Percentiles rank a stretch among this genome's conserved stretches.
phyloP scores from a whole-genome alignment of 2,113 vertebrate species.

The Syrrhaptes paradoxus region DNA sequence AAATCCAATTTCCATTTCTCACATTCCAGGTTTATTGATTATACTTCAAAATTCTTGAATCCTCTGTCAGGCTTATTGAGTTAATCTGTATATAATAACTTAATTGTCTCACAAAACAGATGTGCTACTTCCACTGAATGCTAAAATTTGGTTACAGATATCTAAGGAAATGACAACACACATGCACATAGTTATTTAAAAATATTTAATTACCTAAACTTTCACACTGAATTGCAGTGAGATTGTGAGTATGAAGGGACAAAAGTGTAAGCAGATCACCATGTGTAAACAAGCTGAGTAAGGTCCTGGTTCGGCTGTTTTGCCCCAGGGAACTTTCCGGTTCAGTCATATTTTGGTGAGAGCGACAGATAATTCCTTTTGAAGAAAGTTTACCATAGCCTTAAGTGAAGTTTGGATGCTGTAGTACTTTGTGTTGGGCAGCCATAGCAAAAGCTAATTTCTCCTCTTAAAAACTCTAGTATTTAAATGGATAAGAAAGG shows the following conservation, averaged over 20 bases:
- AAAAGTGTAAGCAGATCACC: not conserved
- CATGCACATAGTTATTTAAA: constrained; percentile 16
- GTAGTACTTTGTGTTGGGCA: not conserved
- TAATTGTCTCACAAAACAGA: constrained; percentile 77
- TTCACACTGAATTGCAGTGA: not conserved
- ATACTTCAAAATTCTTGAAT: constrained; percentile 58
- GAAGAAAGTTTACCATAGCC: not conserved
- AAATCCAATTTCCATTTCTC: constrained; percentile 68
- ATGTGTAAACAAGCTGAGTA: fast-evolving
- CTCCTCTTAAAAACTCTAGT: not conserved
- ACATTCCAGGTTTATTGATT: constrained; percentile 74
- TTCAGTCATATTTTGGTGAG: not conserved
- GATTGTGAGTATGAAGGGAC: not conserved
- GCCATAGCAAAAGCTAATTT: not conserved
- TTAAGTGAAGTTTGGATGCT: not conserved
- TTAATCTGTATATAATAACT: constrained; percentile 73
- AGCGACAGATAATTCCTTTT: not conserved
- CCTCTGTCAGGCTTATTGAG: constrained; percentile 62
- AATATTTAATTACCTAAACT: constrained; percentile 7
- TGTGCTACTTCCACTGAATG: constrained; percentile 63
- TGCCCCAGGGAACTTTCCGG: not conserved
- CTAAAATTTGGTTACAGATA: constrained; percentile 67
- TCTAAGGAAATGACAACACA: constrained; percentile 53
- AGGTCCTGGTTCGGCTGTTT: not conserved
- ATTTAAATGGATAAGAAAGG: not conserved